Evolutionary conservation across 1,140 invertebrate genomes (phyloP).

Genomic region (Polypedilum pembai): DNA sequence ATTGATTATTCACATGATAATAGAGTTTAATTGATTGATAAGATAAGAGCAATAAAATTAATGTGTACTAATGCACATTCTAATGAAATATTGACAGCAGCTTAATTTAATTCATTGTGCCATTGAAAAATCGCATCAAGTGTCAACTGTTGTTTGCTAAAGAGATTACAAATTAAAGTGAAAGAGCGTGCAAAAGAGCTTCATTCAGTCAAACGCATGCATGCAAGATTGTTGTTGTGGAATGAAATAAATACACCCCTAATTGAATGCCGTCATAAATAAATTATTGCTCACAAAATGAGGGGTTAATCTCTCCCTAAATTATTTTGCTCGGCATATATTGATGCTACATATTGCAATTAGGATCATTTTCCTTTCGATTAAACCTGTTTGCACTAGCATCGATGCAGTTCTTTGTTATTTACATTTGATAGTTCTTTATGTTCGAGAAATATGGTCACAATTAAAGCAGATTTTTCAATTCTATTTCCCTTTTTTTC

Average conservation of each 20-base stretch:
- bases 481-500: neutral
- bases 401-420: neutral
- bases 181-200: neutral
- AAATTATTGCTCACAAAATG: slow-evolving; percentile 20
- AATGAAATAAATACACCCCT: slow-evolving; percentile 15
- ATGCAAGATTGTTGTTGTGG: slow-evolving; percentile 1
- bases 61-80: neutral
- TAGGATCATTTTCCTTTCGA: slow-evolving; percentile 20
- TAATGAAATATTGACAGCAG: neutral
- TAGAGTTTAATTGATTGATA: slow-evolving; percentile 7
- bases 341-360: neutral
- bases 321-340: neutral
- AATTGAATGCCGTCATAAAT: slow-evolving; percentile 28
- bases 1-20: neutral
- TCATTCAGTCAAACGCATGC: neutral
- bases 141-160: neutral
- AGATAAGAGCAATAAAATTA: slow-evolving; percentile 1
- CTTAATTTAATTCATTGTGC: slow-evolving; percentile 14
- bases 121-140: slow-evolving; percentile 2
- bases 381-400: slow-evolving; percentile 22
- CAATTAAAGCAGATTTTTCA: slow-evolving; percentile 23
- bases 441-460: slow-evolving; percentile 21
- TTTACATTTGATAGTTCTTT: slow-evolving; percentile 25
- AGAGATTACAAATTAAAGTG: slow-evolving; percentile 21
- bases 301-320: slow-evolving; percentile 11